Base-by-base conservation (phyloP, 1,140 invertebrate genomes). In the Chelonus insularis region DNA sequence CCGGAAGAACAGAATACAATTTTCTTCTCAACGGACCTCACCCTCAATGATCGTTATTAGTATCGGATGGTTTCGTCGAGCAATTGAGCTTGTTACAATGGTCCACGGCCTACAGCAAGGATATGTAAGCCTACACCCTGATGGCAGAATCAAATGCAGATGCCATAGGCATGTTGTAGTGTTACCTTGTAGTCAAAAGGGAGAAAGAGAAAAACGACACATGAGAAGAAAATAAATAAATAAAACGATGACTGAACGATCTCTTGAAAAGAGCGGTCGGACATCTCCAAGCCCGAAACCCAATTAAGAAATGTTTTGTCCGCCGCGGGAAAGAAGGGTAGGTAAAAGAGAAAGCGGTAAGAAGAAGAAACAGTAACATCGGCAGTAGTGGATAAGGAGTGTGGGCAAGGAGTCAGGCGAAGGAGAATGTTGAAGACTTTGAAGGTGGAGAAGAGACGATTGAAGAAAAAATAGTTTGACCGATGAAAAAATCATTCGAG, bases 241-340 rank as follows among this genome's bases (percentile, higher is more conserved):
- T 65, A 65, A 29, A 66, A 63, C 64, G 64, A 60, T 57, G 64
- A 66, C 50, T 58, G 56, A 39, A 51, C 55, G 48, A 59, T 63
- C 45, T 51, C 45, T 48, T 34, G 55, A 51, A 62, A 66, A 64
- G 62, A 55, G 47, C 56, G 39, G 51, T 55, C 37, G 56, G 57
- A 63, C 57, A 51, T 58, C 51, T 54, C 21, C 48, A 32, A 59
- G 41, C 57, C 60, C 64, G 64, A 65, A 65, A 65, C 59, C 64
- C 64, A 82, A 82, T 82, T 82, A 82, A 80, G 79, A 81, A 82
- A 82, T 82, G 80, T 82, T 82, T 82, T 80, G 79, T 80, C 78
- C 75, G 72, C 63, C 68, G 55, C 63, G 65, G 60, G 55, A 47
- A 63, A 57, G 56, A 57, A 63, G 61, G 57, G 47, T 63, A 61